These are phyloP conservation scores for Chromoteleia sp. DNA, from an alignment of 2,888 invertebrate genomes.

Conservation along the genomic window DNA sequence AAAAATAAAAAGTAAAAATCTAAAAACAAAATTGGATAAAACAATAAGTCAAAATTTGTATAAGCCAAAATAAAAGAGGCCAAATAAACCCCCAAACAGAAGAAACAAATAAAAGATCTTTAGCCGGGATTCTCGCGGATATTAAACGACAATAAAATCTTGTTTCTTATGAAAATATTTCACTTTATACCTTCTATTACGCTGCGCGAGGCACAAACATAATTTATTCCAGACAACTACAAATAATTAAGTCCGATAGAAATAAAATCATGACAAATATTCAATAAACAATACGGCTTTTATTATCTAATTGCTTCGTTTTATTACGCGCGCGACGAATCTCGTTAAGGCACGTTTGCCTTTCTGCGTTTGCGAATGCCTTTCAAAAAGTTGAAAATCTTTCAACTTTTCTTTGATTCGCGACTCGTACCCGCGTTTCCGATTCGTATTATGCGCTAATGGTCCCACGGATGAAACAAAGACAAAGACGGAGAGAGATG, in stretches of 20 bases:
- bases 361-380: slow-evolving; percentile 10
- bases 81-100: too few species aligned
- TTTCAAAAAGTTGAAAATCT: too few species aligned
- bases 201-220: neutral
- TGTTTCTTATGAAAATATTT: too few species aligned
- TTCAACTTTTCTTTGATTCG: slow-evolving; percentile 11
- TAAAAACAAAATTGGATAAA: too few species aligned
- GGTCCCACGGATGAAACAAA: too few species aligned
- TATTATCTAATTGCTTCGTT: slow-evolving; percentile 21
- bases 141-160: slow-evolving; percentile 5
- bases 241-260: slow-evolving; percentile 44
- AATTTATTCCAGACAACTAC: slow-evolving; percentile 1
- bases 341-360: slow-evolving; percentile 4
- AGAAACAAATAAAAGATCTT: too few species aligned
- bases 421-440: slow-evolving; percentile 5
- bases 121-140: neutral
- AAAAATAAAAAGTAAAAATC: too few species aligned
- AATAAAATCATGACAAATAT: slow-evolving; percentile 21
- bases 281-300: slow-evolving; percentile 35
- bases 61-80: too few species aligned
- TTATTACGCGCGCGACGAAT: slow-evolving; percentile 25
- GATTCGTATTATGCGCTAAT: neutral
- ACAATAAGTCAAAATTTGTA: too few species aligned
- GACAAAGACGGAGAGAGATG: too few species aligned
- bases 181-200: slow-evolving; percentile 4